These are phyloP conservation scores for Sander lucioperca DNA, from an alignment of 2,113 vertebrate species.

Conservation along the genomic window DNA sequence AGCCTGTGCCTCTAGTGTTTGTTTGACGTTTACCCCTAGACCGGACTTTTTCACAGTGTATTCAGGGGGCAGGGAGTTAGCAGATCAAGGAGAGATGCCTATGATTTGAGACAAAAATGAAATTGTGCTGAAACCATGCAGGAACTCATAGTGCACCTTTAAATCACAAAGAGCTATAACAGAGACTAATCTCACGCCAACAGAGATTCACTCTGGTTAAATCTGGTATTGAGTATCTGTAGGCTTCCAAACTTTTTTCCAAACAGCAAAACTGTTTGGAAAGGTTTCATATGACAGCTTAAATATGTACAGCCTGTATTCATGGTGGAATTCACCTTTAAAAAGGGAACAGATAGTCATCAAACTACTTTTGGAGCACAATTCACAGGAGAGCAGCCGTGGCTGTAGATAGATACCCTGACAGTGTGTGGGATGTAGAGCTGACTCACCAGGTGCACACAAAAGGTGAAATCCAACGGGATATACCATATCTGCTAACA, in stretches of 20 bases:
- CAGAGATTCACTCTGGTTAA: background rate
- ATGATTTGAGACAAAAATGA: too few relatives aligned
- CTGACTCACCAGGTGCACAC: conserved; percentile 56
- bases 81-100: too few relatives aligned
- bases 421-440: conserved; percentile 43
- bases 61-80: too few relatives aligned
- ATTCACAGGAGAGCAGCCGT: background rate
- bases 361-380: conserved; percentile 25
- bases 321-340: conserved; percentile 16
- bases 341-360: conserved; percentile 43
- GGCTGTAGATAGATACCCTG: conserved; percentile 12
- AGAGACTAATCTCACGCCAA: background rate
- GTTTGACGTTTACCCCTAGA: too few relatives aligned
- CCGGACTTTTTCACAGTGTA: too few relatives aligned
- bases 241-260: too few relatives aligned
- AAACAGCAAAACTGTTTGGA: background rate
- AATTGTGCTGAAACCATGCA: too few relatives aligned
- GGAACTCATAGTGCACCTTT: too few relatives aligned
- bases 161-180: conserved; percentile 18
- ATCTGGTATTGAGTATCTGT: background rate
- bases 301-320: background rate
- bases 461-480: conserved; percentile 29
- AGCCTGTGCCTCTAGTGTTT: too few relatives aligned
- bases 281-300: background rate
- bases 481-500: background rate